Conservation (phyloP, 2,797 vertebrate species). For the Sebastes nivosus region DNA sequence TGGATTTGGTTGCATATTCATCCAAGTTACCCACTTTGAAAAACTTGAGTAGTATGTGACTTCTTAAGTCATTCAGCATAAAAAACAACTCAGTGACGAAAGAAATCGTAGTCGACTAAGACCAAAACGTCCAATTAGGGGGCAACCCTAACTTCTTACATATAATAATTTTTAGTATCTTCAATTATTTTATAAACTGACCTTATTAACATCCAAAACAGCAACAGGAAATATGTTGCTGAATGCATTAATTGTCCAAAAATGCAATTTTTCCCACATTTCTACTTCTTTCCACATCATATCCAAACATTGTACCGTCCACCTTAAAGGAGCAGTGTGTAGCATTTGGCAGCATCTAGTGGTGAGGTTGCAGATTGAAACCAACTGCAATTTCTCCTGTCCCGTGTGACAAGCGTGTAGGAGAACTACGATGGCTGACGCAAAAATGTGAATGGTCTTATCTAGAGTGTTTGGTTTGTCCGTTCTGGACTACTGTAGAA, state of each 20-base stretch:
- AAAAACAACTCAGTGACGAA: not conserved
- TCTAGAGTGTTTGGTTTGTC: too few relatives aligned
- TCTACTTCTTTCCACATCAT: not conserved
- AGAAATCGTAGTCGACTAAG: not conserved
- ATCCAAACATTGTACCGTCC: not conserved
- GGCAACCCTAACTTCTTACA: not conserved
- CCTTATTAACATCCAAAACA: not conserved
- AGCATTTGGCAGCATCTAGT: too few relatives aligned
- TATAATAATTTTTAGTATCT: not conserved
- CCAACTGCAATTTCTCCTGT: too few relatives aligned
- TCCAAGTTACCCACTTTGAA: not conserved
- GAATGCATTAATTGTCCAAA: not conserved
- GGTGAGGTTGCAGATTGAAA: too few relatives aligned
- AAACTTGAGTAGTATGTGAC: not conserved
- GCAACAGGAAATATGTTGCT: not conserved
- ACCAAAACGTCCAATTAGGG: not conserved
- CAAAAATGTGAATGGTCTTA: too few relatives aligned
- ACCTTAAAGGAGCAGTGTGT: not conserved
- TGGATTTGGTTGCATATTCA: not conserved
- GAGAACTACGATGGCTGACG: too few relatives aligned
- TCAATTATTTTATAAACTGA: not conserved
- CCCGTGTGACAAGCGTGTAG: too few relatives aligned
- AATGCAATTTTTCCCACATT: not conserved
- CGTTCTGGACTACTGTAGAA: too few relatives aligned
- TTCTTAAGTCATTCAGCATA: not conserved